Percentiles rank a stretch among this genome's conserved stretches.
phyloP scores from a whole-genome alignment of 2,888 invertebrate species.

The Chymomyza fuscimana region DNA sequence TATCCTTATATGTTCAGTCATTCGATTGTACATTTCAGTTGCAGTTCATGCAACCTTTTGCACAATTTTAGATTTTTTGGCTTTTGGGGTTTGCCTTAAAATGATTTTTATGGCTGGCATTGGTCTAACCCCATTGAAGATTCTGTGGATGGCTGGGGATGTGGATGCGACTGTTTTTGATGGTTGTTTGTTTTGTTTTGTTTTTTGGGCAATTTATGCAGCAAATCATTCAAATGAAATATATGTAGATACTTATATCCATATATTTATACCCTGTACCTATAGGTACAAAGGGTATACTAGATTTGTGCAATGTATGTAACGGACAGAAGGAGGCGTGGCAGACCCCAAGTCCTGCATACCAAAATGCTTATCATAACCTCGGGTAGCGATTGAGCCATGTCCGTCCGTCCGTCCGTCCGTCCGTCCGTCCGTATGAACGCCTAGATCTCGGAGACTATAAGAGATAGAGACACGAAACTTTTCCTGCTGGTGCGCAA shows the following conservation, averaged over 20 bases:
- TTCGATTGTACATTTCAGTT: slow-evolving; percentile 37
- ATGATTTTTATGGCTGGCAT: slow-evolving; percentile 12
- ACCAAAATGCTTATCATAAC: no score
- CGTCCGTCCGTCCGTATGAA: no score
- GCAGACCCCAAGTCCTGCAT: no score
- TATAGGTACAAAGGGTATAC: no score
- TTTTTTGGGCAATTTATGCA: slow-evolving; percentile 53
- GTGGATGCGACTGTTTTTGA: background rate
- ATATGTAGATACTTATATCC: slow-evolving; percentile 53
- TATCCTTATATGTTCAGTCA: slow-evolving; percentile 25
- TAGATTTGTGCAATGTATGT: no score
- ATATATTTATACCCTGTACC: no score
- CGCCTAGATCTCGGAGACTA: no score
- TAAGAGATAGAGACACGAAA: no score
- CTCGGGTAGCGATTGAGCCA: no score
- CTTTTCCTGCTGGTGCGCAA: no score
- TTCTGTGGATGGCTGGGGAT: background rate
- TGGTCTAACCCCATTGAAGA: background rate
- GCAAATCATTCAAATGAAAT: slow-evolving; percentile 67
- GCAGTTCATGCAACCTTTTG: slow-evolving; percentile 21
- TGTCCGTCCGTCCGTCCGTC: no score
- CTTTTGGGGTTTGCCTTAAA: background rate
- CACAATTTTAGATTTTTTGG: background rate
- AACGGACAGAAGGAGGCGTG: no score
- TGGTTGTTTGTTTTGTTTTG: background rate